These are phyloP conservation scores for Chaetogeoica ovagalla DNA, from an alignment of 2,888 invertebrate genomes.

Conservation along the genomic window DNA sequence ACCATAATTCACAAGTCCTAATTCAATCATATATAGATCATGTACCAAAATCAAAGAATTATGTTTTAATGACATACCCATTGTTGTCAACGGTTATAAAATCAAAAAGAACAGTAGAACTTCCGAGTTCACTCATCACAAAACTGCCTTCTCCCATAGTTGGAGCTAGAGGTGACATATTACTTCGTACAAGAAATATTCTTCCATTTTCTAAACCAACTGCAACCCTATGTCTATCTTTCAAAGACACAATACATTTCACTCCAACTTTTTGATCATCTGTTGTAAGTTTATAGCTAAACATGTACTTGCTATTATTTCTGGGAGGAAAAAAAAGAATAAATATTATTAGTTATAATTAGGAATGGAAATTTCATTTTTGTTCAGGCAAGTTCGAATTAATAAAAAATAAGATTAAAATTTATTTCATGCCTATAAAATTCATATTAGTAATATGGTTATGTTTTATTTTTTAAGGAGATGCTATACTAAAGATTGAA, in stretches of 20 bases:
- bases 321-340: conserved; percentile 59
- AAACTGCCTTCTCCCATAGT: conserved; percentile 74
- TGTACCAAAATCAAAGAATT: conserved; percentile 60
- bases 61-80: conserved; percentile 23
- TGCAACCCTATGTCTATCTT: conserved; percentile 73
- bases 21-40: not conserved
- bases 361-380: not conserved
- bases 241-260: conserved; percentile 70
- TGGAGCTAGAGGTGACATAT: conserved; percentile 65
- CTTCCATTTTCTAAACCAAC: conserved; percentile 78
- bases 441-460: too few relatives aligned
- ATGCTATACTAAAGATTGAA: too few relatives aligned
- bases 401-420: not conserved
- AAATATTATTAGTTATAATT: too few relatives aligned
- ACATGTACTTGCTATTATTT: conserved; percentile 65
- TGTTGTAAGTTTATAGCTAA: conserved; percentile 71
- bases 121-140: conserved; percentile 76
- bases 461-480: too few relatives aligned
- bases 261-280: conserved; percentile 68
- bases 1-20: conserved; percentile 76
- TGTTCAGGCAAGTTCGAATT: not conserved
- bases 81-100: conserved; percentile 45
- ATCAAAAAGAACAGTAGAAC: conserved; percentile 66
- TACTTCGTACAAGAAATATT: conserved; percentile 72
- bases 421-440: too few relatives aligned